Evolutionary conservation across 2,888 invertebrate genomes (phyloP).

Genomic region (Hololepta plana): DNA sequence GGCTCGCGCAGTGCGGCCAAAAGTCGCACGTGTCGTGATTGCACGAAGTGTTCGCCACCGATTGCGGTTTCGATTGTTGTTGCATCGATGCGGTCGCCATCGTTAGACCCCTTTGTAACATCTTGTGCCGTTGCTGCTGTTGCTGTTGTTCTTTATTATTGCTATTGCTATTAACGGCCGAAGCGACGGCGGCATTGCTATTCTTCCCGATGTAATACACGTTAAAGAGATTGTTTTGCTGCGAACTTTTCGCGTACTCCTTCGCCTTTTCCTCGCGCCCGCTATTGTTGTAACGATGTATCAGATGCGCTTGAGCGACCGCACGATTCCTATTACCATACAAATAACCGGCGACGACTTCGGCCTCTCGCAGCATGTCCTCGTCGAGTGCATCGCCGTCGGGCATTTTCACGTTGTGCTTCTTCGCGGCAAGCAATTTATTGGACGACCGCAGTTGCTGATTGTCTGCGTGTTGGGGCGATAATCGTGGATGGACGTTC

Average conservation of each 20-base stretch:
- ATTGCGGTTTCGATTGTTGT: no score
- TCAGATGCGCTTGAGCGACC: constrained; percentile 30
- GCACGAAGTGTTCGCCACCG: constrained; percentile 29
- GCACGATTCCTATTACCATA: constrained; percentile 34
- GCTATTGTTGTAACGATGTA: constrained; percentile 24
- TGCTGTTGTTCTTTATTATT: no score
- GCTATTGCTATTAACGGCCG: no score
- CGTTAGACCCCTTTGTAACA: constrained; percentile 29
- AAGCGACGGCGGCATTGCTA: no score
- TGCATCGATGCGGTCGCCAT: no score
- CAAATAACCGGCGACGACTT: constrained; percentile 35
- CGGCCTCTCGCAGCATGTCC: constrained; percentile 33
- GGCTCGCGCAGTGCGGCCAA: constrained; percentile 40
- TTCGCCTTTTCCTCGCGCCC: constrained; percentile 16
- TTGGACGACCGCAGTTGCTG: no score
- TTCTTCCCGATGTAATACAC: constrained; percentile 22
- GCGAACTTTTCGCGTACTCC: constrained; percentile 16
- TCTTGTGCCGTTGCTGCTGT: constrained; percentile 24
- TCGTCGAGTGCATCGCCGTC: constrained; percentile 22
- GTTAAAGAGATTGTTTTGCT: constrained; percentile 21
- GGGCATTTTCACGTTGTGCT: constrained; percentile 5
- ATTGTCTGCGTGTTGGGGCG: no score
- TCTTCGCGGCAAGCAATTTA: no score
- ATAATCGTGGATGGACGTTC: no score
- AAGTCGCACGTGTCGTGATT: constrained; percentile 39